phyloP scores from a whole-genome alignment of 2,113 vertebrate species.

The Phalacrocorax pelagicus region DNA sequence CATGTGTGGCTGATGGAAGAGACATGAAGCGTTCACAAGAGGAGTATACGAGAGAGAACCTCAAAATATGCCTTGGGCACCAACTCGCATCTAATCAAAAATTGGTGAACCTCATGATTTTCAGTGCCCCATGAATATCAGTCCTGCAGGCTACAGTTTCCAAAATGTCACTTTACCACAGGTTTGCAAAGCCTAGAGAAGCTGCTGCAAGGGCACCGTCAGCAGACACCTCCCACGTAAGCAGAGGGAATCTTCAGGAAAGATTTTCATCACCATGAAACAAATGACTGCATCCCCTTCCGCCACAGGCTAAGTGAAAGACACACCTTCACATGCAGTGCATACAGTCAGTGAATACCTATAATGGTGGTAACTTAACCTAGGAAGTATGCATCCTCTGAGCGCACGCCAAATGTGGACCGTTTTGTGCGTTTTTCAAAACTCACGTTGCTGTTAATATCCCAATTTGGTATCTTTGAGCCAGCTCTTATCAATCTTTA shows the following conservation, averaged over 20 bases:
- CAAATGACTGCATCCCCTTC: background rate
- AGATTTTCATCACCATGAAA: background rate
- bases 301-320: background rate
- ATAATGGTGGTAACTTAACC: background rate
- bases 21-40: background rate
- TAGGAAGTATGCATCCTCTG: background rate
- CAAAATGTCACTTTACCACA: background rate
- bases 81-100: background rate
- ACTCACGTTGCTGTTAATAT: background rate
- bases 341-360: background rate
- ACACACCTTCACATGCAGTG: background rate
- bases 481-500: background rate
- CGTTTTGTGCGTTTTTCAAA: background rate
- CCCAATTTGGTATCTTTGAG: background rate
- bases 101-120: background rate
- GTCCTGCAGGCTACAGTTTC: accelerated
- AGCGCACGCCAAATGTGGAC: background rate
- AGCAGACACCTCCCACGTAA: background rate
- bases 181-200: background rate
- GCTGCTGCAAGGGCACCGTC: background rate
- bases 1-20: background rate
- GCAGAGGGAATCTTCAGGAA: background rate
- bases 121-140: background rate
- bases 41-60: background rate
- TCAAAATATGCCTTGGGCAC: background rate